A percentile compares a stretch with the other conserved stretches of the same genome.
Evolutionary conservation across 2,888 invertebrate genomes (phyloP).

Genomic region (Vannuccia rotundouncinata): DNA sequence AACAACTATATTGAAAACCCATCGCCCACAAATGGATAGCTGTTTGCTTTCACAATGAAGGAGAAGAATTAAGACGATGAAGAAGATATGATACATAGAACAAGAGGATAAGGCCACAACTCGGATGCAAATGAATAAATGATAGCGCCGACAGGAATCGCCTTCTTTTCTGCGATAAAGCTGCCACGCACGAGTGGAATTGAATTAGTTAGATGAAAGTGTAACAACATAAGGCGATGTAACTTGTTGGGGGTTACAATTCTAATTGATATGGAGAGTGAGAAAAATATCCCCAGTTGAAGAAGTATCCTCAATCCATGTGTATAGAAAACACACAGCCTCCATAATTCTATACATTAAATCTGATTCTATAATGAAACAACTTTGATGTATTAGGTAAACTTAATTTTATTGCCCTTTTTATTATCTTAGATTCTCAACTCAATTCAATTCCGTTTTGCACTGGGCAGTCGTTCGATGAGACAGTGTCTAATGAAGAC

Average conservation of each 20-base stretch:
- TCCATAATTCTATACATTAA: no score
- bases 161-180: background rate
- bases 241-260: background rate
- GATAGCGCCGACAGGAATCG: background rate
- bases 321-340: no score
- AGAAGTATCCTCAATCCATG: background rate
- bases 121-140: background rate
- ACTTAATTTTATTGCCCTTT: background rate
- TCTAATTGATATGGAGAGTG: background rate
- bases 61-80: no score
- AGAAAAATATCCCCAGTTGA: background rate
- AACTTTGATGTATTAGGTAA: no score
- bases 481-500: background rate
- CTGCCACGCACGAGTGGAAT: background rate
- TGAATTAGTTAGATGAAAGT: background rate
- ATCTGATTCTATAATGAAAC: no score
- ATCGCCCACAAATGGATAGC: background rate
- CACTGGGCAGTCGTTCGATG: background rate
- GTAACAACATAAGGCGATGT: background rate
- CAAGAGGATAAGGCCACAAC: no score
- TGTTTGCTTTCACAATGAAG: no score
- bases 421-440: background rate
- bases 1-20: background rate
- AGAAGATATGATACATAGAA: no score
- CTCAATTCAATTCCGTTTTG: conserved; percentile 24